phyloP scores from a whole-genome alignment of 2,888 invertebrate species.

The Ramazzottius varieornatus region DNA sequence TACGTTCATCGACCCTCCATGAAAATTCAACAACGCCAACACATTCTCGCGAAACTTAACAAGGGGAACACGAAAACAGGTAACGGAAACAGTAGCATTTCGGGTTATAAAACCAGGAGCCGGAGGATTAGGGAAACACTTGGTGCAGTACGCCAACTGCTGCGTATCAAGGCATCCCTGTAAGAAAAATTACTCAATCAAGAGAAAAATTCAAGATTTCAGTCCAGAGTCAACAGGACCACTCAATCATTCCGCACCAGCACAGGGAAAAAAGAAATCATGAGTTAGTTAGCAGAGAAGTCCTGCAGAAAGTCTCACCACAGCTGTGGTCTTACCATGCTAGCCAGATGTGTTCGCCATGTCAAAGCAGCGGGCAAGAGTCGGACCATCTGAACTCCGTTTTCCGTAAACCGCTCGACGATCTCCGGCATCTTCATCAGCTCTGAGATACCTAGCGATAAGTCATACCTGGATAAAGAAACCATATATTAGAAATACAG shows the following conservation, averaged over 20 bases:
- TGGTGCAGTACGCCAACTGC: neutral
- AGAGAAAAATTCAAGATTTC: neutral
- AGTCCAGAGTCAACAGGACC: no score
- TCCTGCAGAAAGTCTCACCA: no score
- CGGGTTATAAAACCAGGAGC: neutral
- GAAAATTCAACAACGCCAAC: neutral
- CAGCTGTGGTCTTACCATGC: neutral
- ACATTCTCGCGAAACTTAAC: neutral
- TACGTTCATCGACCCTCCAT: neutral
- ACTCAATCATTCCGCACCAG: no score
- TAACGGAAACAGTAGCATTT: neutral
- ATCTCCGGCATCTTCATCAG: neutral
- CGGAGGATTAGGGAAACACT: neutral
- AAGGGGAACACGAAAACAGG: neutral
- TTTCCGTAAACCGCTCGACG: neutral
- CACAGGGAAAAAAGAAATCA: no score
- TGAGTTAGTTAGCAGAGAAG: no score
- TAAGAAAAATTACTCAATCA: neutral
- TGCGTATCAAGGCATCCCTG: neutral
- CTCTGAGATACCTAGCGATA: neutral
- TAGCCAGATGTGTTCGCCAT: neutral
- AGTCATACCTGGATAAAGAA: neutral
- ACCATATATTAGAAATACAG: neutral
- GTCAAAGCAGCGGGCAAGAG: neutral
- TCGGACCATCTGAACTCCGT: neutral